These are phyloP conservation scores for Geotrupes spiniger DNA, from an alignment of 2,888 invertebrate species.

Conservation along the genomic window DNA sequence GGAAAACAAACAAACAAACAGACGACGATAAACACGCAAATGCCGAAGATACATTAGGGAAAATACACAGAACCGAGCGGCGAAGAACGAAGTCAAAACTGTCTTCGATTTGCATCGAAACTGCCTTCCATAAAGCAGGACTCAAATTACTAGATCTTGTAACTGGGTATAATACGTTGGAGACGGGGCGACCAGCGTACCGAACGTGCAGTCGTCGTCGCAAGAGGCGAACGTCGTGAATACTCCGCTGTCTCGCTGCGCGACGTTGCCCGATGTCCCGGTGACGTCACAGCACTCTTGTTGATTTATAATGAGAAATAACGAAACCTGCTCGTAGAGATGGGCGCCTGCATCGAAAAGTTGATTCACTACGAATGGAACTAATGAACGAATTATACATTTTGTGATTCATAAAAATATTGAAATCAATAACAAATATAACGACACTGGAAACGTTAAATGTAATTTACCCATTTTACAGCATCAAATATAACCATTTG, in stretches of 20 bases:
- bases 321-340: constrained; percentile 44
- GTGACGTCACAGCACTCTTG: constrained; percentile 48
- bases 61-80: too few species aligned
- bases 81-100: constrained; percentile 10
- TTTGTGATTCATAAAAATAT: too few species aligned
- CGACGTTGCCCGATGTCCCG: constrained; percentile 40
- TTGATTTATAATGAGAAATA: constrained; percentile 52
- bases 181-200: constrained; percentile 30
- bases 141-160: constrained; percentile 46
- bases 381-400: too few species aligned
- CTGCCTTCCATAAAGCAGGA: constrained; percentile 44
- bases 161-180: constrained; percentile 44
- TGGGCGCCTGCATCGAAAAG: constrained; percentile 29
- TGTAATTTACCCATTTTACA: too few species aligned
- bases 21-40: too few species aligned
- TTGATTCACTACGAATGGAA: too few species aligned
- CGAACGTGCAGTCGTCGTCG: constrained; percentile 23
- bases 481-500: too few species aligned
- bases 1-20: too few species aligned
- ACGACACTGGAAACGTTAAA: too few species aligned
- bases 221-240: constrained; percentile 24
- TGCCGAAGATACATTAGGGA: too few species aligned
- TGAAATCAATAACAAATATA: too few species aligned
- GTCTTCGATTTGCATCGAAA: constrained; percentile 31
- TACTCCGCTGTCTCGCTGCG: constrained; percentile 33